These are phyloP conservation scores for Cylas formicarius DNA, from an alignment of 1,140 invertebrate species.

Conservation along the genomic window DNA sequence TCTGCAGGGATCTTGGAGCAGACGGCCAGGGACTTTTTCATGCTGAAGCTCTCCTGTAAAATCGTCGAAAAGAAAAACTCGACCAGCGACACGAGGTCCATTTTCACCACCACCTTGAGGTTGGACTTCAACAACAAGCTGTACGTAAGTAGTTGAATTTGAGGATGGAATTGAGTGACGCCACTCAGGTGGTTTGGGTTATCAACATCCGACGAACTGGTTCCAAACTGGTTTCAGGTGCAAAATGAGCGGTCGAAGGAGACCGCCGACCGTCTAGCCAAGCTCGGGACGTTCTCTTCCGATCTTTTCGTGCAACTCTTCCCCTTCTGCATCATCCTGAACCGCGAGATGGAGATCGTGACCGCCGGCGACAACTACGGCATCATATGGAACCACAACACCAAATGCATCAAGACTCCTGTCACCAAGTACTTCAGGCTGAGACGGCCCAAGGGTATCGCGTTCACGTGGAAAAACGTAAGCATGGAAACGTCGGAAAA, in stretches of 20 bases:
- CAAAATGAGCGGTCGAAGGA: constrained; percentile 22
- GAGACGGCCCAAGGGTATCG: constrained; percentile 64
- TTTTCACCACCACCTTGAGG: constrained; percentile 59
- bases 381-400: constrained; percentile 59
- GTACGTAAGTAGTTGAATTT: constrained; percentile 59
- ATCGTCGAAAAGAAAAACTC: constrained; percentile 60
- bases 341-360: constrained; percentile 55
- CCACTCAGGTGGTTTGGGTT: too few relatives aligned
- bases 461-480: constrained; percentile 67
- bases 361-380: constrained; percentile 64
- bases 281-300: constrained; percentile 48
- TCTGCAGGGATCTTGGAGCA: constrained; percentile 45
- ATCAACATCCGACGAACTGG: too few relatives aligned
- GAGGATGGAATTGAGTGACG: too few relatives aligned
- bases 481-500: constrained; percentile 31
- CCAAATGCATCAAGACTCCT: constrained; percentile 54
- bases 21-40: constrained; percentile 73
- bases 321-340: constrained; percentile 63
- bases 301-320: constrained; percentile 68
- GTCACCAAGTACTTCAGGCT: constrained; percentile 61
- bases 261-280: constrained; percentile 10
- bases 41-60: constrained; percentile 61
- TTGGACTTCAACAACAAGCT: constrained; percentile 74
- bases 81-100: constrained; percentile 47
- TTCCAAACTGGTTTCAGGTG: too few relatives aligned